Evolutionary conservation across 1,140 invertebrate genomes (phyloP).

Genomic region (Latrodectus geometricus): DNA sequence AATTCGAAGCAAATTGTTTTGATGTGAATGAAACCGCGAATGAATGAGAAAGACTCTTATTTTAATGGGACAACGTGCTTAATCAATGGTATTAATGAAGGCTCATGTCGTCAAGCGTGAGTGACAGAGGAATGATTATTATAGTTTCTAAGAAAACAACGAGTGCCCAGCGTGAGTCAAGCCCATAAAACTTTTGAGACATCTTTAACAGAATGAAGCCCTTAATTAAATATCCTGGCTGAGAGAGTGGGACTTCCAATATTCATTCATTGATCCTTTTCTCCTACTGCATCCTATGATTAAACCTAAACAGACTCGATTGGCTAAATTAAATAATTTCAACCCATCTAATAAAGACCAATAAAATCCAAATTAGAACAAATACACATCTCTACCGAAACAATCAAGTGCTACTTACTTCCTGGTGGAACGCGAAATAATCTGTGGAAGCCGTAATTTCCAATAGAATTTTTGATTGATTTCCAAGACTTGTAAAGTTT

Average conservation of each 20-base stretch:
- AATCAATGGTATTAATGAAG: background rate
- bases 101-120: background rate
- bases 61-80: no score
- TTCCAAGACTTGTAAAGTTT: slow-evolving; percentile 2
- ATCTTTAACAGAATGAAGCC: slow-evolving; percentile 9
- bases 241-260: slow-evolving; percentile 35
- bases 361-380: slow-evolving; percentile 60
- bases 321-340: slow-evolving; percentile 62
- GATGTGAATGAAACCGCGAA: no score
- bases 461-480: slow-evolving; percentile 40
- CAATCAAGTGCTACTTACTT: slow-evolving; percentile 57
- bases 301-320: slow-evolving; percentile 59
- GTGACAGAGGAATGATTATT: background rate
- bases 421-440: slow-evolving; percentile 21
- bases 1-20: no score
- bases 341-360: slow-evolving; percentile 61
- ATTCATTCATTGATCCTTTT: slow-evolving; percentile 57
- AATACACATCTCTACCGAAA: slow-evolving; percentile 49
- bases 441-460: slow-evolving; percentile 26
- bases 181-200: slow-evolving; percentile 44
- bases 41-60: no score
- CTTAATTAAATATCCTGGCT: slow-evolving; percentile 60
- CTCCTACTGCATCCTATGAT: slow-evolving; percentile 50
- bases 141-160: slow-evolving; percentile 40
- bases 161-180: slow-evolving; percentile 22